Percentiles rank a stretch among this genome's conserved stretches.
These are phyloP conservation scores for Calyptommatus sinebrachiatus DNA, from an alignment of 2,113 vertebrate species.

Conservation along the genomic window DNA sequence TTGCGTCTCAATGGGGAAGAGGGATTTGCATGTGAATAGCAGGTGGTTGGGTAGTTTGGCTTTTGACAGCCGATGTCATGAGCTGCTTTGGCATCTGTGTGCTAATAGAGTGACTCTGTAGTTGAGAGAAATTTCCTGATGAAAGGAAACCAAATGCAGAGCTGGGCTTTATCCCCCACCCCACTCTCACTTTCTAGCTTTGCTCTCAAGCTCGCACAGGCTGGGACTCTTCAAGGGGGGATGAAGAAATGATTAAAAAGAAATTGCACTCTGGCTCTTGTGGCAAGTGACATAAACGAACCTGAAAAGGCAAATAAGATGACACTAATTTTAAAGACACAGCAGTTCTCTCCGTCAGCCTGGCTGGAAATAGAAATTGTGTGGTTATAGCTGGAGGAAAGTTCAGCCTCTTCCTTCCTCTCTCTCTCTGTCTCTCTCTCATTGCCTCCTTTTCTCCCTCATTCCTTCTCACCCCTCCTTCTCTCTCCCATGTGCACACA, in stretches of 20 bases:
- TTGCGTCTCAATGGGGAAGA: conserved; percentile 63
- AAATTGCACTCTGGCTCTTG: conserved; percentile 49
- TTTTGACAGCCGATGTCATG: conserved; percentile 65
- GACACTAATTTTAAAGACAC: conserved; percentile 61
- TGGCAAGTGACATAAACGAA: conserved; percentile 64
- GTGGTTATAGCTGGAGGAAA: conserved; percentile 34
- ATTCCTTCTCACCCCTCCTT: too few relatives aligned
- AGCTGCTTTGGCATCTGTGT: conserved; percentile 58
- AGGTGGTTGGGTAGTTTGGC: conserved; percentile 58
- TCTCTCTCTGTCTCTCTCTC: background rate
- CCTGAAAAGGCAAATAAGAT: conserved; percentile 67
- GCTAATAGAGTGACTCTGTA: conserved; percentile 58
- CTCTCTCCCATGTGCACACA: conserved; percentile 16
- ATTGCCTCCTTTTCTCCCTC: too few relatives aligned
- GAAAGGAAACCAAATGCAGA: conserved; percentile 64
- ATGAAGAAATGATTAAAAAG: conserved; percentile 68
- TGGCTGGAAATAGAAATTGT: conserved; percentile 46
- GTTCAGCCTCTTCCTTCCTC: background rate
- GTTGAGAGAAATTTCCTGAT: conserved; percentile 57
- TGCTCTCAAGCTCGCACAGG: conserved; percentile 31
- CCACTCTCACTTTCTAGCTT: conserved; percentile 12
- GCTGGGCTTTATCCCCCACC: conserved; percentile 41
- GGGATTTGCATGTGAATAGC: conserved; percentile 69
- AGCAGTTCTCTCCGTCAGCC: conserved; percentile 36
- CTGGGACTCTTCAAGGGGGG: conserved; percentile 37